A percentile compares a stretch with the other conserved stretches of the same genome.
phyloP scores from a whole-genome alignment of 2,888 invertebrate species.

The Agonopterix alstromeriana region DNA sequence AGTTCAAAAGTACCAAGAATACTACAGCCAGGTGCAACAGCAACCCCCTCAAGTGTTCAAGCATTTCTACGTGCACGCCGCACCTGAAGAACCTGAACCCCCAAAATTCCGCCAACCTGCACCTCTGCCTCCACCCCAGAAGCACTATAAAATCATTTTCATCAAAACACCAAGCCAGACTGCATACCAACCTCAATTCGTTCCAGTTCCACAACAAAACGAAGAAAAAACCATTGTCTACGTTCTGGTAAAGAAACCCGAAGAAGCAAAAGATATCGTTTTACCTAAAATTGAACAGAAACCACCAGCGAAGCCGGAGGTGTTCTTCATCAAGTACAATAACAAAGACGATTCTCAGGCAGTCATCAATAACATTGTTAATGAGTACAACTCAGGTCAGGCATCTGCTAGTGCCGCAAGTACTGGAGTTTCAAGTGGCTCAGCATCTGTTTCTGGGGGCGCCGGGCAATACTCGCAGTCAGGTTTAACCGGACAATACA shows the following conservation, averaged over 20 bases:
- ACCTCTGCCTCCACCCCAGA: conserved; percentile 80
- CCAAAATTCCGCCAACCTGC: conserved; percentile 76
- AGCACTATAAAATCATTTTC: conserved; percentile 88
- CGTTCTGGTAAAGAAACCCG: conserved; percentile 85
- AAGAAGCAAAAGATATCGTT: conserved; percentile 80
- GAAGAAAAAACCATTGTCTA: conserved; percentile 87
- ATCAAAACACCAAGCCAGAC: conserved; percentile 84
- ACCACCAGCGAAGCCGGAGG: conserved; percentile 85
- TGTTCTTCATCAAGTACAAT: conserved; percentile 87
- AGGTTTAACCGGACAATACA: conserved; percentile 3
- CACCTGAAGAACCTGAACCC: conserved; percentile 68
- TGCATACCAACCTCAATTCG: conserved; percentile 79
- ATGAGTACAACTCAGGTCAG: conserved; percentile 43
- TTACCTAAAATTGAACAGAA: conserved; percentile 82
- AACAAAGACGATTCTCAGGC: conserved; percentile 75
- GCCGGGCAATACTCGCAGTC: conserved; percentile 4
- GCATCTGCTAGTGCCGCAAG: conserved; percentile 12
- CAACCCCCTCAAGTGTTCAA: conserved; percentile 84
- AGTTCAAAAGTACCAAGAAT: conserved; percentile 59
- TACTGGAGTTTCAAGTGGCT: conserved; percentile 3
- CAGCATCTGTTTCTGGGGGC: conserved; percentile 1
- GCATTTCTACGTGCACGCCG: conserved; percentile 65
- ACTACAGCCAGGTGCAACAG: conserved; percentile 83
- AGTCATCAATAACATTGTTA: conserved; percentile 63
- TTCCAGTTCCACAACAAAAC: conserved; percentile 81